Percentiles rank a stretch among this genome's conserved stretches.
These are phyloP conservation scores for Erythrocercus mccallii DNA, from an alignment of 2,113 vertebrate species.

Conservation along the genomic window DNA sequence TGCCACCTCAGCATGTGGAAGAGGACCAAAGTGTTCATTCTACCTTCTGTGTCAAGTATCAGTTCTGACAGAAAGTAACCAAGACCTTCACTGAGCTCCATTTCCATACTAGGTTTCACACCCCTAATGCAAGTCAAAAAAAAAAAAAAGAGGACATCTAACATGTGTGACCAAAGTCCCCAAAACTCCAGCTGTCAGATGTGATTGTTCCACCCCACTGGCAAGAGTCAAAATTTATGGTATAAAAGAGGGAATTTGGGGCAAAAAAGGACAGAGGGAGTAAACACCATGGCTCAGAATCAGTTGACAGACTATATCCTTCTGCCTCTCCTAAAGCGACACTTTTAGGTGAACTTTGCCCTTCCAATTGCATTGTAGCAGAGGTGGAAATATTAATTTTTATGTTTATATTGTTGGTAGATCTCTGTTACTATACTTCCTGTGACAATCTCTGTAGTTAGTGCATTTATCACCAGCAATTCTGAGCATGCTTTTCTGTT, in stretches of 20 bases:
- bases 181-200: not conserved
- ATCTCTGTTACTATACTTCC: not conserved
- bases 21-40: not conserved
- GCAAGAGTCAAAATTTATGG: not conserved
- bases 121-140: not conserved
- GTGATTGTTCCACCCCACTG: not conserved
- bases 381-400: not conserved
- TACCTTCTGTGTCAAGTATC: too few species aligned
- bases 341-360: not conserved
- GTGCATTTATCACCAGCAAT: not conserved
- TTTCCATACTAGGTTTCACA: not conserved
- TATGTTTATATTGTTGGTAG: too few species aligned
- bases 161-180: not conserved
- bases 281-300: accelerated
- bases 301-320: not conserved
- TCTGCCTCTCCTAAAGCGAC: not conserved
- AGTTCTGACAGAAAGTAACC: not conserved
- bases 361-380: not conserved
- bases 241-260: not conserved
- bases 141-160: not conserved
- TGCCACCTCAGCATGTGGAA: not conserved
- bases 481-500: not conserved
- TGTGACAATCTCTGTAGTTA: not conserved
- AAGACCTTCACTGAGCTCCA: too few species aligned
- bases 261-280: not conserved